Conservation (phyloP, 2,797 vertebrate species). For the Macroramphosus scolopax region DNA sequence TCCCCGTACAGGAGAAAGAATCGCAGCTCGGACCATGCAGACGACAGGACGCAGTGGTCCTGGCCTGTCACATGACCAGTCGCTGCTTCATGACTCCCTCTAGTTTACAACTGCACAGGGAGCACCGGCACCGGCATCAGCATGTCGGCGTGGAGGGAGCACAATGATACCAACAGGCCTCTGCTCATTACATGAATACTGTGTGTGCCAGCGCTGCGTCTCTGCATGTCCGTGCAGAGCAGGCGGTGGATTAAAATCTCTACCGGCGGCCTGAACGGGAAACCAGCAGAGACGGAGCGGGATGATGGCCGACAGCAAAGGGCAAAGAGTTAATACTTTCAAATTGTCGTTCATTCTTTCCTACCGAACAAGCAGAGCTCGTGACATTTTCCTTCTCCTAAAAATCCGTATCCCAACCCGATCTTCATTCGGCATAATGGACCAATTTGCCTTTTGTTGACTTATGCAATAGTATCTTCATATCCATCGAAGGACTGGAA, state of each 20-base stretch:
- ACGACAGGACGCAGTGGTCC: too few relatives aligned
- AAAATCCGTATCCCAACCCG: conserved; percentile 60
- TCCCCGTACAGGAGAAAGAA: too few relatives aligned
- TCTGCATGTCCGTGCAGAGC: conserved; percentile 3
- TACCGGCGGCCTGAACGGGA: conserved; percentile 24
- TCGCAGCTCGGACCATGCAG: too few relatives aligned
- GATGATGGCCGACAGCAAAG: conserved; percentile 42
- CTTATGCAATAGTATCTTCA: conserved; percentile 61
- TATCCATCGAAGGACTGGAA: conserved; percentile 69
- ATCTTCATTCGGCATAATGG: conserved; percentile 72
- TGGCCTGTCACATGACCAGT: too few relatives aligned
- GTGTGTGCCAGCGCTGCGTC: conserved; percentile 3
- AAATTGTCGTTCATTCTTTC: conserved; percentile 56
- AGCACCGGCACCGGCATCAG: conserved; percentile 25
- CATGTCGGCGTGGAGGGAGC: conserved; percentile 11
- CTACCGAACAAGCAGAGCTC: conserved; percentile 60
- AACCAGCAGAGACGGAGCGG: conserved; percentile 23
- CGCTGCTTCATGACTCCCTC: too few relatives aligned
- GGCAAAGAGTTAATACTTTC: conserved; percentile 57
- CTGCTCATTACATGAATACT: background rate
- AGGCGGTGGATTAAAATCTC: conserved; percentile 36
- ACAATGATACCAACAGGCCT: background rate
- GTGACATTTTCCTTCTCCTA: conserved; percentile 53
- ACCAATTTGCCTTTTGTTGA: conserved; percentile 74
- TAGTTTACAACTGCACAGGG: conserved; percentile 30